phyloP scores from a whole-genome alignment of 2,113 vertebrate species.

The Tragelaphus scriptus region DNA sequence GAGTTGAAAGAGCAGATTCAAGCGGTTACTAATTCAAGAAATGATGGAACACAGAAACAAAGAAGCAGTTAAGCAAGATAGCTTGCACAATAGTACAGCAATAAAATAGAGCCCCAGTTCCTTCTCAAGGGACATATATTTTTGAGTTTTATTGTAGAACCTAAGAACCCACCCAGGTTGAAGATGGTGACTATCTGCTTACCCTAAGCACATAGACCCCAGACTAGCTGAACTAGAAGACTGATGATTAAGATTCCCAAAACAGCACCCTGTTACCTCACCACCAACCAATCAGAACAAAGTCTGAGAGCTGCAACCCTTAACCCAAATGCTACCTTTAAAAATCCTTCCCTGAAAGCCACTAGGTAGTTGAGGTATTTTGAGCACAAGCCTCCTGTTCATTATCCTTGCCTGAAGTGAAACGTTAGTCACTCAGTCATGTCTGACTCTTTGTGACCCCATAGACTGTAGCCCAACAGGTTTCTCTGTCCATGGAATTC shows the following conservation, averaged over 20 bases:
- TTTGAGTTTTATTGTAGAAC: background rate
- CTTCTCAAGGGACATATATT: background rate
- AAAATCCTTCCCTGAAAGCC: background rate
- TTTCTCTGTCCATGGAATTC: background rate
- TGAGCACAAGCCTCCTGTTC: background rate
- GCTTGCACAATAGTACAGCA: background rate
- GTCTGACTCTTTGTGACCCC: background rate
- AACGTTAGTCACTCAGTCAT: rapidly evolving
- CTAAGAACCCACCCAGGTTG: background rate
- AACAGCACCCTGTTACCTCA: background rate
- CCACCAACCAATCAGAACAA: background rate
- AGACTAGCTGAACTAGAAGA: background rate
- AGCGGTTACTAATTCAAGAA: background rate
- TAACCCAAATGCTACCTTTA: background rate
- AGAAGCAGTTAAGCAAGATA: background rate
- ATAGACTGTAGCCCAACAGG: background rate
- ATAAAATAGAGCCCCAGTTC: background rate
- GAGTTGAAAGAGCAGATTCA: background rate
- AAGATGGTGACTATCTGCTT: background rate
- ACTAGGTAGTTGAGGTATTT: background rate
- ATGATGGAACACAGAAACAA: background rate
- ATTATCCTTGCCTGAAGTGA: background rate
- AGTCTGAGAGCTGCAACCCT: background rate
- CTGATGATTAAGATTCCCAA: background rate
- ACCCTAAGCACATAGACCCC: background rate